Base-by-base conservation (phyloP, 1,140 invertebrate genomes). In the Pinna nobilis region DNA sequence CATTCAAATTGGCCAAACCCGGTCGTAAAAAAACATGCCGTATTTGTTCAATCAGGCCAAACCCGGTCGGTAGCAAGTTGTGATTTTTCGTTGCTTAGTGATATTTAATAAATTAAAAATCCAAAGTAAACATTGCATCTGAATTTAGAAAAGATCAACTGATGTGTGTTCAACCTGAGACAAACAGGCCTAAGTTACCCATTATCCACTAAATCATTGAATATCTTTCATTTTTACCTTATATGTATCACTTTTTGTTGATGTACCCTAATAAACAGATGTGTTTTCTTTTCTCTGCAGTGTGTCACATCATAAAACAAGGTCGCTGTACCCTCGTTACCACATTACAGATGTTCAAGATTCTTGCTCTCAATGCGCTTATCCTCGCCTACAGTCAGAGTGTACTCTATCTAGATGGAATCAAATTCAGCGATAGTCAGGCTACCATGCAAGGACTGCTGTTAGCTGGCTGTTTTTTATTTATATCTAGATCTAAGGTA, bases 331-430 rank as follows among this genome's bases (percentile, higher is more conserved):
- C 98, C 0, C 90, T 99, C 44, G 98, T 99, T 0, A 99, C 98
- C 1, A 99, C 98, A 0, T 90, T 99, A 47, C 98, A 99, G 90
- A 99, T 99, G 98, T 99, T 99, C 89, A 99, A 99, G 92, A 99
- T 99, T 79, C 90, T 99, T 41, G 98, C 98, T 0, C 88, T 99
- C n/a, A 99, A 99, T 90, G 98, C 98, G 0, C 91, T 99, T 0
- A 96, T 99, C 68, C 90, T 98, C 47, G 98, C 98, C 0, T 99
- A 99, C 91, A 97, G 97, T 87, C 98, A 99, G 89, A 99, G 97
- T 30, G 98, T 99, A 9, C 91, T 99, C 0, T 99, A 99, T 87
- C 92, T 99, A 71, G 97, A 99, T 89, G 98, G 98, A 30, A 96
- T 99, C 61, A 99, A 98, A 89, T 97, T 99, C 81, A 98, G 96